phyloP scores from a whole-genome alignment of 2,797 vertebrate genomes.

The Sitta carolinensis region DNA sequence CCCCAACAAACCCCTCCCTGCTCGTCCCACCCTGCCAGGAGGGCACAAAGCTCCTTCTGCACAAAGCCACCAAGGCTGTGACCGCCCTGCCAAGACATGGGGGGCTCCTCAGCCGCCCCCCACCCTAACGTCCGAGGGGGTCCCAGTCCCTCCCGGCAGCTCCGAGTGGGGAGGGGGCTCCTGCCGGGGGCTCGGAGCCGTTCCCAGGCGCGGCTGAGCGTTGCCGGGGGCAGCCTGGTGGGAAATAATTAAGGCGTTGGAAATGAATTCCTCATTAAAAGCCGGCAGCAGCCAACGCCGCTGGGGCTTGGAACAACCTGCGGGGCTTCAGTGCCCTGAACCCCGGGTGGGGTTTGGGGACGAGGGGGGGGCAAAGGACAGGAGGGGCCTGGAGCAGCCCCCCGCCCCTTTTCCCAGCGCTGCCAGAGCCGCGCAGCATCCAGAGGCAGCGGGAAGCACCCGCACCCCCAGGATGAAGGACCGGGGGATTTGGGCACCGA shows the following conservation, averaged over 20 bases:
- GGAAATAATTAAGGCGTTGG: background rate
- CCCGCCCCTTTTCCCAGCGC: background rate
- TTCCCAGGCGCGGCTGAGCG: background rate
- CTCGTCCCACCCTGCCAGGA: background rate
- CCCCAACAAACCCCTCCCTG: background rate
- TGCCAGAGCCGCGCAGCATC: fast-evolving
- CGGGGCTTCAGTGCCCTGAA: fast-evolving
- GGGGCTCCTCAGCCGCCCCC: fast-evolving
- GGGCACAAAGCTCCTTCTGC: background rate
- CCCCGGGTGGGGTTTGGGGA: background rate
- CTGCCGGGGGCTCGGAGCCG: background rate
- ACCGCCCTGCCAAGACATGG: background rate
- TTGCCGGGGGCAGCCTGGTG: background rate
- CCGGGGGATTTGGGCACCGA: too few relatives aligned
- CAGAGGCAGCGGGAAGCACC: background rate
- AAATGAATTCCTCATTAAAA: conserved; percentile 19
- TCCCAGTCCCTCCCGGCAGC: background rate
- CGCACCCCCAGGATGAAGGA: fast-evolving
- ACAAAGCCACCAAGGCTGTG: background rate
- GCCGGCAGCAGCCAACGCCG: background rate
- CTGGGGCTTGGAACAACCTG: background rate
- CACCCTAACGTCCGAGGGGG: background rate
- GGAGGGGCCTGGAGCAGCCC: background rate
- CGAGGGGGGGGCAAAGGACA: too few relatives aligned
- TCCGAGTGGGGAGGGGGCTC: background rate